Percentiles rank a stretch among this genome's conserved stretches.
Conservation (phyloP, 2,797 vertebrate species). For the Lutjanus campechanus region DNA sequence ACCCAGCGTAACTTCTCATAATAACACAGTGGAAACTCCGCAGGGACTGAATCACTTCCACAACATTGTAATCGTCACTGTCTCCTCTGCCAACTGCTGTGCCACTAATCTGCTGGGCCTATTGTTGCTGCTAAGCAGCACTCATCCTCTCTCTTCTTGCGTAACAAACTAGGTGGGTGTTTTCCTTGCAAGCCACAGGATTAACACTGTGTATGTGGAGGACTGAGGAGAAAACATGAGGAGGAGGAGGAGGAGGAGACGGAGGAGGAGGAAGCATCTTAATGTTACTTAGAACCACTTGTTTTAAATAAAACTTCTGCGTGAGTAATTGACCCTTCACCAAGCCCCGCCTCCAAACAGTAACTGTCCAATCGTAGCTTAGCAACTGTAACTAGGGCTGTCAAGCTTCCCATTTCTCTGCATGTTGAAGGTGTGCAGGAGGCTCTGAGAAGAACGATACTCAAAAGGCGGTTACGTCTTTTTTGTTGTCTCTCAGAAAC, state of each 20-base stretch:
- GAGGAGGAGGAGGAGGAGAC: slow-evolving; percentile 21
- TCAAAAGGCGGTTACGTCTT: too few species aligned
- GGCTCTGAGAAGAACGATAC: too few species aligned
- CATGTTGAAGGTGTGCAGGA: too few species aligned
- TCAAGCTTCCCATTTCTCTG: too few species aligned
- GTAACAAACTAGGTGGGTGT: slow-evolving; percentile 75
- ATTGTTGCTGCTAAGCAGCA: slow-evolving; percentile 62
- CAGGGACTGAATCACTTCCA: slow-evolving; percentile 48
- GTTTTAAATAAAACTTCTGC: background rate
- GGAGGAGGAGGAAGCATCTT: background rate
- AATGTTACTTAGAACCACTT: slow-evolving; percentile 1
- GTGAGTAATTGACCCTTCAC: background rate
- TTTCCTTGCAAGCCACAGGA: slow-evolving; percentile 60
- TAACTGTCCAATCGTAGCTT: too few species aligned
- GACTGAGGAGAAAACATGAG: slow-evolving; percentile 20
- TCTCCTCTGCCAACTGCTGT: slow-evolving; percentile 35
- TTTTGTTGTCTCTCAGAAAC: too few species aligned
- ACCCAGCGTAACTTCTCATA: slow-evolving; percentile 1
- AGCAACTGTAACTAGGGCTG: too few species aligned
- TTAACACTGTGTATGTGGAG: slow-evolving; percentile 54
- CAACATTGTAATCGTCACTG: slow-evolving; percentile 27
- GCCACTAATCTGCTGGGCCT: slow-evolving; percentile 63
- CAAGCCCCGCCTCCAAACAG: too few species aligned
- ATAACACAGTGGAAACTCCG: slow-evolving; percentile 29
- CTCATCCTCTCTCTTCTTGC: slow-evolving; percentile 70